Percentiles rank a stretch among this genome's conserved stretches.
These are phyloP conservation scores for Lepidocyrtoides sp. DNA, from an alignment of 2,888 invertebrate species.

Conservation along the genomic window DNA sequence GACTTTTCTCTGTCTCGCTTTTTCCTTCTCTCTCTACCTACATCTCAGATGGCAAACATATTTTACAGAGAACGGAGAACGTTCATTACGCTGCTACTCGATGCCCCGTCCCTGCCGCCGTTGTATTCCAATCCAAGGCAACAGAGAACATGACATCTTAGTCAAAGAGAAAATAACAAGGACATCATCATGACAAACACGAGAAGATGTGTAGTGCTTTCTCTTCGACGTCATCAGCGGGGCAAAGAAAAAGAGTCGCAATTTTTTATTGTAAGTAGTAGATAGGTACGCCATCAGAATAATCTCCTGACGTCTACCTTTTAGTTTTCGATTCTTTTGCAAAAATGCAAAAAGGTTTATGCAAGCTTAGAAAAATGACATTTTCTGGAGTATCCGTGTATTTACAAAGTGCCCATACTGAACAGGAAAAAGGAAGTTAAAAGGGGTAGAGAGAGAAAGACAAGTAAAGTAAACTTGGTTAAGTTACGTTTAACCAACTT, in stretches of 20 bases:
- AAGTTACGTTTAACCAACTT: constrained; percentile 73
- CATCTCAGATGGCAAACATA: not conserved
- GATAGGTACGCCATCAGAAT: not conserved
- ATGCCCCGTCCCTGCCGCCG: no score
- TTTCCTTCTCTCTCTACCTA: no score
- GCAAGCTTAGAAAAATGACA: not conserved
- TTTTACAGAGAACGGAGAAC: not conserved
- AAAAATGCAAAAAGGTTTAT: constrained; percentile 2
- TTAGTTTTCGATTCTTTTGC: not conserved
- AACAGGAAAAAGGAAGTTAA: not conserved
- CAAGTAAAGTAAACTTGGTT: constrained; percentile 69
- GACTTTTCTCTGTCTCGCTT: constrained; percentile 9
- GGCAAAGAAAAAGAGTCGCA: not conserved
- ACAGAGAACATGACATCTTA: not conserved
- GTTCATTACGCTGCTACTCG: constrained; percentile 1
- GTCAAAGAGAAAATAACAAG: not conserved
- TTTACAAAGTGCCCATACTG: not conserved
- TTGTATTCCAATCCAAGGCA: no score
- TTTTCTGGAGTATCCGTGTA: not conserved
- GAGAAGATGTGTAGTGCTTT: not conserved
- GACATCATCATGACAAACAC: not conserved
- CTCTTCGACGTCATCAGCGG: no score
- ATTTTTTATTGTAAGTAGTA: not conserved
- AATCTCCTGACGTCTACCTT: constrained; percentile 34
- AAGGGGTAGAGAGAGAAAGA: constrained; percentile 9